These are phyloP conservation scores for Corticium candelabrum DNA, from an alignment of 37 sponge, comb jelly and placozoan genomes.

Conservation along the genomic window DNA sequence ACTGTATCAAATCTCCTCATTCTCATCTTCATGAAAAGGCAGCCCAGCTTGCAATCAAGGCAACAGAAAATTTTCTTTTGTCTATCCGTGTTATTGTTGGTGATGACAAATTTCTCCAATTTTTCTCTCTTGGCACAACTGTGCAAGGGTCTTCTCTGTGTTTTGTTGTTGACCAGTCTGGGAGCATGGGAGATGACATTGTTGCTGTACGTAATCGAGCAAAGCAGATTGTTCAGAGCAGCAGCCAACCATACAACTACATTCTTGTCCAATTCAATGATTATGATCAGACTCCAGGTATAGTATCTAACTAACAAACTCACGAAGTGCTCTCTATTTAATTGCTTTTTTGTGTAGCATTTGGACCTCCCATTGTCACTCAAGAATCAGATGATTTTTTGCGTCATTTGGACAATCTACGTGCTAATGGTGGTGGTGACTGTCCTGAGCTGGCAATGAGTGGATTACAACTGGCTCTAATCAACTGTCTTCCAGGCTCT, in stretches of 20 bases:
- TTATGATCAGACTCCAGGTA: background rate
- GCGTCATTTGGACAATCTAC: background rate
- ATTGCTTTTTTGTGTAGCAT: background rate
- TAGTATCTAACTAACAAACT: background rate
- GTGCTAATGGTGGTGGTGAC: slow-evolving; percentile 14
- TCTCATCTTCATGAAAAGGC: background rate
- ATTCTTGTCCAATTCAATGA: slow-evolving; percentile 6
- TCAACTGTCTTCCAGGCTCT: background rate
- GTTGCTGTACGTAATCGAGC: background rate
- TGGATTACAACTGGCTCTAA: background rate
- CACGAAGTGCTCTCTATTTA: background rate
- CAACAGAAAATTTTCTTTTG: background rate
- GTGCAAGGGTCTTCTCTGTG: background rate
- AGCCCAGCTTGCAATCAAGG: background rate
- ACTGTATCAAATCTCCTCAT: background rate
- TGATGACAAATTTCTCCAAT: background rate
- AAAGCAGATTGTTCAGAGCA: background rate
- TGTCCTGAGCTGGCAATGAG: slow-evolving; percentile 9
- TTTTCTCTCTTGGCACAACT: background rate
- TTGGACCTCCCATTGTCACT: background rate
- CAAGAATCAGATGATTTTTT: background rate
- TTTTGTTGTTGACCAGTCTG: background rate
- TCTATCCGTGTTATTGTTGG: background rate
- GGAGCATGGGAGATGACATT: slow-evolving; percentile 5
- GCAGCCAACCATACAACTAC: background rate